Conservation (phyloP, 2,113 vertebrate species). For the Callipepla squamata region DNA sequence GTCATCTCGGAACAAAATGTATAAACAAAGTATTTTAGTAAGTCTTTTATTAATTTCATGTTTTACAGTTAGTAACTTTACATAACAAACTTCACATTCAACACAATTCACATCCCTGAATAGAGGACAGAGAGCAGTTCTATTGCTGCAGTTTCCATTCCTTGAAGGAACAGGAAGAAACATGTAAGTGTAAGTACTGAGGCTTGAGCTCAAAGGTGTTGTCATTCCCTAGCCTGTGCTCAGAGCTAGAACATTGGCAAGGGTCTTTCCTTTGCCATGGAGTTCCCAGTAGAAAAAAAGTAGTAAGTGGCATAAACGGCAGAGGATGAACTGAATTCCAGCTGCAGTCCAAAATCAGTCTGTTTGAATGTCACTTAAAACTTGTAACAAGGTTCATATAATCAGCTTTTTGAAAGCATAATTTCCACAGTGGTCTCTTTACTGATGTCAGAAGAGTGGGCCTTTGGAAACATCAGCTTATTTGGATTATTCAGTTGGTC, state of each 20-base stretch:
- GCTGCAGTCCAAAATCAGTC: neutral
- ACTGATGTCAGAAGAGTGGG: neutral
- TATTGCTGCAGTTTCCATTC: constrained; percentile 37
- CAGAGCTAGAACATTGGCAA: neutral
- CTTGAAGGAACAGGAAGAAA: constrained; percentile 7
- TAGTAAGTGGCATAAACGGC: neutral
- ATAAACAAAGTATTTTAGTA: neutral
- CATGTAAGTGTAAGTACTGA: neutral
- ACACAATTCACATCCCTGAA: constrained; percentile 41
- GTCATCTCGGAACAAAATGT: neutral
- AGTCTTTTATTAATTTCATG: constrained; percentile 35
- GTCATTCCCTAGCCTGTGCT: constrained; percentile 46
- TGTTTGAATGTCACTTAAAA: neutral
- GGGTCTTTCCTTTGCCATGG: neutral
- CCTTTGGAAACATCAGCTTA: neutral
- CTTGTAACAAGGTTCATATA: neutral
- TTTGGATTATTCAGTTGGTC: neutral
- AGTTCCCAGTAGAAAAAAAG: neutral
- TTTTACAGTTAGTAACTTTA: constrained; percentile 39
- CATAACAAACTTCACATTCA: constrained; percentile 43
- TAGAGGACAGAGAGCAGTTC: neutral
- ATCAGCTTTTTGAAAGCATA: neutral
- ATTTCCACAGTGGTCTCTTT: neutral
- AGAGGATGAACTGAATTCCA: constrained; percentile 13
- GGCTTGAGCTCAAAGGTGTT: constrained; percentile 11